Evolutionary conservation across 30 jellyfish, hydroid and myxozoan species (phyloP).

Genomic region (Aurelia aurita complex sp. Pacific): DNA sequence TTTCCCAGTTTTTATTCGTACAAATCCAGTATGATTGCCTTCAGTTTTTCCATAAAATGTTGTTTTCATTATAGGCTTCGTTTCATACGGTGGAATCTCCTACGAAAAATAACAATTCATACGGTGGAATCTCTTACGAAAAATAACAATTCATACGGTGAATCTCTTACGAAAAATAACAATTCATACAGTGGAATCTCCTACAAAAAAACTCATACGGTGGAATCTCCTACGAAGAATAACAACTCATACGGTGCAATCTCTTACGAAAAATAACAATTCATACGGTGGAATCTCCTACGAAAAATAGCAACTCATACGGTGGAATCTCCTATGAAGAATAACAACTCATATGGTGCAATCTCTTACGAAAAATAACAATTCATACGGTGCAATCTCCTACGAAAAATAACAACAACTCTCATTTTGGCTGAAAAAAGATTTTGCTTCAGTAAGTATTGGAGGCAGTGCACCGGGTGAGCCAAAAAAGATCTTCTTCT

Average conservation of each 20-base stretch:
- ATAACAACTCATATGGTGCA: too few relatives aligned
- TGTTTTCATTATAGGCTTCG: conserved; percentile 91
- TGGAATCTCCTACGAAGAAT: conserved; percentile 75
- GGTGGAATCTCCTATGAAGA: too few relatives aligned
- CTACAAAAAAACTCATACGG: too few relatives aligned
- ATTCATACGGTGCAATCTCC: too few relatives aligned
- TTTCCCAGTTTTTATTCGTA: conserved; percentile 76
- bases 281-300: conserved; percentile 47
- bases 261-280: conserved; percentile 55
- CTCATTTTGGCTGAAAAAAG: too few relatives aligned
- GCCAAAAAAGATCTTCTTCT: too few relatives aligned
- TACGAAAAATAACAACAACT: too few relatives aligned
- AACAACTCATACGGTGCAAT: conserved; percentile 90
- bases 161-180: too few relatives aligned
- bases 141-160: neutral
- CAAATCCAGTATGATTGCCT: conserved; percentile 85
- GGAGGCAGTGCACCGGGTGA: too few relatives aligned
- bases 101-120: conserved; percentile 12
- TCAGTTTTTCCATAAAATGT: conserved; percentile 76
- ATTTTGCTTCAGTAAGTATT: too few relatives aligned
- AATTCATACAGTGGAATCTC: too few relatives aligned
- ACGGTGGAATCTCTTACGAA: conserved; percentile 53
- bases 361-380: too few relatives aligned
- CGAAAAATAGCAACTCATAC: neutral
- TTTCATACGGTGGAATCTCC: conserved; percentile 97